Evolutionary conservation across 2,797 vertebrate genomes (phyloP).

Genomic region (Phataginus tetradactyla): DNA sequence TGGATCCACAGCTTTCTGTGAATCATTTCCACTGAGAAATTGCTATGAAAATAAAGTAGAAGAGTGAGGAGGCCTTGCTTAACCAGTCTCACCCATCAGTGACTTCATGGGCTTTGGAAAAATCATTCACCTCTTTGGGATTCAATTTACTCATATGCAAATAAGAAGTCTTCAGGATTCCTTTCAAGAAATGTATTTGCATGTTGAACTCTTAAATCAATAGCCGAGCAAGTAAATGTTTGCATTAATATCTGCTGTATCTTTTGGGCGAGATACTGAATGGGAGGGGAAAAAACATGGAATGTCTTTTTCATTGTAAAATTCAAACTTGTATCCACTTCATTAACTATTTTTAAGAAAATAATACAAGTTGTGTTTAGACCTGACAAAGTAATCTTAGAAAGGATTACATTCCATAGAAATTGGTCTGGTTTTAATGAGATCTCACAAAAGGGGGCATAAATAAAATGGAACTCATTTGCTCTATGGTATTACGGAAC

Average conservation of each 20-base stretch:
- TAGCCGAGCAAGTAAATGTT: neutral
- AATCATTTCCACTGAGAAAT: neutral
- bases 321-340: neutral
- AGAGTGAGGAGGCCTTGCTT: neutral
- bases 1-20: neutral
- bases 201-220: neutral
- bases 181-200: neutral
- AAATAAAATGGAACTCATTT: neutral
- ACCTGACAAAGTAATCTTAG: constrained; percentile 19
- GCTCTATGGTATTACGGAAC: neutral
- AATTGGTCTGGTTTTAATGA: constrained; percentile 21
- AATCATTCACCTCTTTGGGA: neutral
- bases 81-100: neutral
- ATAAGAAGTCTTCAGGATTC: neutral
- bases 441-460: neutral
- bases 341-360: constrained; percentile 11
- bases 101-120: neutral
- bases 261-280: neutral
- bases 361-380: neutral
- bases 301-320: neutral
- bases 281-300: neutral
- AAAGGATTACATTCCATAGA: neutral
- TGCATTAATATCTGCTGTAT: neutral
- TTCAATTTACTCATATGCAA: neutral
- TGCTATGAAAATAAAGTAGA: neutral